Evolutionary conservation across 2,888 invertebrate species (phyloP), one percentile per base, ranked within the genome.

Genomic region (Micoletzkya japonica): DNA sequence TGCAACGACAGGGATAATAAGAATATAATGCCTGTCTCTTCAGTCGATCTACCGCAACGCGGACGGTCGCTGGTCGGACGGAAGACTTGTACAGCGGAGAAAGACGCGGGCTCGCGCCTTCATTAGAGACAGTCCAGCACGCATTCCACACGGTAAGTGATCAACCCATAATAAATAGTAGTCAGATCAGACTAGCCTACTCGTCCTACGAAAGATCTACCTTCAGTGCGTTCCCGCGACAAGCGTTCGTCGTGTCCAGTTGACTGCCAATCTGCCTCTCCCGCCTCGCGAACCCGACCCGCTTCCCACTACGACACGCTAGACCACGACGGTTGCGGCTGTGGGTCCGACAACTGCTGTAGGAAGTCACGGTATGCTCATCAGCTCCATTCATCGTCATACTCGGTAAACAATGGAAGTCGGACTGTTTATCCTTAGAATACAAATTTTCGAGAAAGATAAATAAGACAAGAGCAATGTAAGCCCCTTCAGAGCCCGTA

Each of bases 31-130:
- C 6, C 63, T 50, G 63, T 50, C 63, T 14, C 24, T 54, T 54
- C 76, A 76, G 58, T 75, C 74, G 10, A 57, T 82, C 37, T 80
- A 82, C 71, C 77, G 82, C 26, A 79, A 81, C 64, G 69, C 67
- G 4, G 79, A 79, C 24, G 81, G 79, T 20, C 74, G 82, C 28
- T 82, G 82, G 80, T 79, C 79, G 59, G 82, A 82, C 61, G 76
- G 77, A 1, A 71, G 77, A 1, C 76, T 79, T 34, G 77, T 75
- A 1, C 71, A 73, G 20, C 60, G 75, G 26, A 58, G 77, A 10
- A 54, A 72, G 14, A 70, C 69, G 10, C 68, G 70, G 17, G 69
- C 63, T 24, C 49, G 67, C 14, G 60, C 59, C 4, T 63, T 63
- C 63, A 30, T 63, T 2, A 34, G 58, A 36, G 79, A 77, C 71